Percentiles rank a stretch among this genome's conserved stretches.
phyloP scores from a whole-genome alignment of 1,140 invertebrate genomes.

The Adelges cooleyi region DNA sequence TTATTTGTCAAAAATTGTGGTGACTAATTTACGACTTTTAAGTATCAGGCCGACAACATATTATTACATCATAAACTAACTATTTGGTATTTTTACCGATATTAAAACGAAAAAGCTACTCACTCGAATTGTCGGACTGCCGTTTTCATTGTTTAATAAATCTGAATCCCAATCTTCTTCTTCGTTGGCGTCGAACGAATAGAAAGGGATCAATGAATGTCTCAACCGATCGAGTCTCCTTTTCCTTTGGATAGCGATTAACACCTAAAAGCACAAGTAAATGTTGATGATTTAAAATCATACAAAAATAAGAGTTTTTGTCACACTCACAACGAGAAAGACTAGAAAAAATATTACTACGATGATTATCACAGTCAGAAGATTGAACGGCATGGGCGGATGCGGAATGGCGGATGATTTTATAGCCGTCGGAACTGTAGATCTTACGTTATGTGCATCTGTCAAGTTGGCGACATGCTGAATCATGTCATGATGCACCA shows the following conservation, averaged over 20 bases:
- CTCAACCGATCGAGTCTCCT: conserved; percentile 29
- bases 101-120: background rate
- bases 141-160: conserved; percentile 24
- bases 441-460: background rate
- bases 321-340: background rate
- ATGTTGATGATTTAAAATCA: conserved; percentile 41
- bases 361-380: background rate
- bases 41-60: no score
- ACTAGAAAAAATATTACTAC: background rate
- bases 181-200: conserved; percentile 31
- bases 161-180: conserved; percentile 32
- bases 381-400: background rate
- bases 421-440: background rate
- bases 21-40: no score
- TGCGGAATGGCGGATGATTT: background rate
- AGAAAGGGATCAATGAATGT: conserved; percentile 30
- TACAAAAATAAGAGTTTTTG: background rate
- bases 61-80: no score
- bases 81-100: no score
- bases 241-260: conserved; percentile 29
- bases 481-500: no score
- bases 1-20: no score
- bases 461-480: conserved; percentile 2
- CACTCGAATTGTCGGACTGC: conserved; percentile 1
- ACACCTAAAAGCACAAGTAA: conserved; percentile 60